phyloP scores from a whole-genome alignment of 1,140 invertebrate genomes.

The Saccostrea echinata region DNA sequence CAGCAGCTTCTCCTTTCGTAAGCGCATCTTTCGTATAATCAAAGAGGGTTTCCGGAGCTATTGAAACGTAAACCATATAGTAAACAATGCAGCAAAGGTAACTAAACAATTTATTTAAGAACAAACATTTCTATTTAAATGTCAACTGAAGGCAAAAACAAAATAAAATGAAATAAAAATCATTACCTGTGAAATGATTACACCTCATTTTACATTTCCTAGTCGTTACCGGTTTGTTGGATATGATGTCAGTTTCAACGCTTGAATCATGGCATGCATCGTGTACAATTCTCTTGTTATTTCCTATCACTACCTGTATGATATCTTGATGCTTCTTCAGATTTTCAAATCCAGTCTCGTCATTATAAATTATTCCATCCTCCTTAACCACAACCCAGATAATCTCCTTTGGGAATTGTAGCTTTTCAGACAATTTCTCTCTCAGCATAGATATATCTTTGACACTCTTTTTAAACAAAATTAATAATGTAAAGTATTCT shows the following conservation, averaged over 20 bases:
- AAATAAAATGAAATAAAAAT: not conserved
- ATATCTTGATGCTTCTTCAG: not conserved
- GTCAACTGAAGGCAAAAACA: not conserved
- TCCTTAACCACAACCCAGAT: not conserved
- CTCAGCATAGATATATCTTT: not conserved
- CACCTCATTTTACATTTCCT: conserved; percentile 2
- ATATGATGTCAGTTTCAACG: not conserved
- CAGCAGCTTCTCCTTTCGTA: not conserved
- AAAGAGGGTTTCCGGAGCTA: not conserved
- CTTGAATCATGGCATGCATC: not conserved
- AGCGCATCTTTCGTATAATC: not conserved
- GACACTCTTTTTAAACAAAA: not conserved
- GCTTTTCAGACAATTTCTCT: not conserved
- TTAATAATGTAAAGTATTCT: too few species aligned
- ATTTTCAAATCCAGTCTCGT: not conserved
- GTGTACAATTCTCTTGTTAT: not conserved
- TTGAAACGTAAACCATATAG: not conserved
- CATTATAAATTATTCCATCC: not conserved
- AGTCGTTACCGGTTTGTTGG: not conserved
- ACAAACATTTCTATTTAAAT: too few species aligned
- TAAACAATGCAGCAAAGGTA: too few species aligned
- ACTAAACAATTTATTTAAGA: too few species aligned
- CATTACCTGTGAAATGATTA: not conserved
- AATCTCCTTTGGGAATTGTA: not conserved
- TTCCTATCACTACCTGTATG: not conserved